Evolutionary conservation across 2,797 vertebrate species (phyloP).

Genomic region (Pipistrellus nathusii): DNA sequence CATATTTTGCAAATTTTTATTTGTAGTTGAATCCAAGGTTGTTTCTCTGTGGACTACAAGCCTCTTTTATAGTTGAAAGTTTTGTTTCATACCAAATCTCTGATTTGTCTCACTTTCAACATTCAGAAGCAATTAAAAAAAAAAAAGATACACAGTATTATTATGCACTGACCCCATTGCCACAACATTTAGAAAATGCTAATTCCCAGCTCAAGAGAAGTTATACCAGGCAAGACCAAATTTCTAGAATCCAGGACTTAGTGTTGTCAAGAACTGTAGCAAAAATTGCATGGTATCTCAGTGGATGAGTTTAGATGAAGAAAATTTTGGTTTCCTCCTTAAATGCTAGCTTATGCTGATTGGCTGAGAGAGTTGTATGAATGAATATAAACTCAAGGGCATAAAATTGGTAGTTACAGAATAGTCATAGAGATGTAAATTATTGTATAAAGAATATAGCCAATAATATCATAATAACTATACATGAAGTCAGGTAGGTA

Average conservation of each 20-base stretch:
- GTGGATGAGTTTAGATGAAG: neutral
- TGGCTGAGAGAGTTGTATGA: neutral
- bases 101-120: neutral
- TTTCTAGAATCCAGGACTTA: slow-evolving; percentile 35
- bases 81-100: slow-evolving; percentile 4
- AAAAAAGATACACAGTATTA: neutral
- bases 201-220: neutral
- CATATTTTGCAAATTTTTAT: neutral
- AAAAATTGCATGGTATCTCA: neutral
- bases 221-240: neutral
- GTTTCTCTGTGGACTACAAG: neutral
- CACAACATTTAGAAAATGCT: neutral
- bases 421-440: neutral
- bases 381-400: neutral
- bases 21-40: neutral
- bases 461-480: neutral
- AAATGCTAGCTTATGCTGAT: neutral
- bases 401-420: neutral
- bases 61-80: neutral
- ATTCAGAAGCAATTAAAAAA: neutral
- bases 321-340: neutral
- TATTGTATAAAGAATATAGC: neutral
- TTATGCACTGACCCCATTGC: neutral
- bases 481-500: neutral
- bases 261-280: neutral